Evolutionary conservation across 2,888 invertebrate genomes (phyloP), one percentile per base, ranked within the genome.

Genomic region (Teleiodes luculella): DNA sequence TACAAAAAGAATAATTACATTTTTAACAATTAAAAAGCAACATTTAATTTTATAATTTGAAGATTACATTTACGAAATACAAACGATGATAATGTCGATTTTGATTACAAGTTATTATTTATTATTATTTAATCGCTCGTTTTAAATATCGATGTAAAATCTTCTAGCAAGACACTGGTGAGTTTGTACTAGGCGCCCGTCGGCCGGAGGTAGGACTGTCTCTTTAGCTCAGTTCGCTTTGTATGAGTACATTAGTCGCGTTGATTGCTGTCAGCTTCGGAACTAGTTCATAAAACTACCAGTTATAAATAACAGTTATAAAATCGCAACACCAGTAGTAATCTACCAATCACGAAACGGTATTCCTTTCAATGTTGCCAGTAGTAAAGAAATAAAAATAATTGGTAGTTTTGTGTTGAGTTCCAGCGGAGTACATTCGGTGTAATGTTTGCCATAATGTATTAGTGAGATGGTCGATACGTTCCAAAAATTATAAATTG

Each of bases 391-490:
- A 11, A 8, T 1, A 3, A 41, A 20, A 41, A 41, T 41, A 11
- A 8, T 18, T 43, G 20, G 56, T 62, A 64, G 66, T 64, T 62
- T 59, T 61, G 56, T 59, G 39, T 0, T 52, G 57, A 24, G 24
- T 41, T 41, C n/a, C 4, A 41, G 61, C 56, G 63, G 58, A 58
- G 65, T 68, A 64, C 65, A 61, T 67, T 65, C 70, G 63, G 70
- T 77, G 76, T 76, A 74, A 78, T 74, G 82, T 80, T 82, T 86
- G 87, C 86, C 86, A 86, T 86, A 43, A 86, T 83, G 81, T 83
- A 71, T 83, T 86, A 85, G 86, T 86, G 86, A 86, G 86, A 84
- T 70, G 83, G 80, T 81, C 76, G 76, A 76, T 78, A 78, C 78
- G 78, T 81, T 80, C 80, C 80, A 81, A 78, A 74, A 63, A 64